phyloP scores from a whole-genome alignment of 2,888 invertebrate genomes.

The Drosophila lacicola region DNA sequence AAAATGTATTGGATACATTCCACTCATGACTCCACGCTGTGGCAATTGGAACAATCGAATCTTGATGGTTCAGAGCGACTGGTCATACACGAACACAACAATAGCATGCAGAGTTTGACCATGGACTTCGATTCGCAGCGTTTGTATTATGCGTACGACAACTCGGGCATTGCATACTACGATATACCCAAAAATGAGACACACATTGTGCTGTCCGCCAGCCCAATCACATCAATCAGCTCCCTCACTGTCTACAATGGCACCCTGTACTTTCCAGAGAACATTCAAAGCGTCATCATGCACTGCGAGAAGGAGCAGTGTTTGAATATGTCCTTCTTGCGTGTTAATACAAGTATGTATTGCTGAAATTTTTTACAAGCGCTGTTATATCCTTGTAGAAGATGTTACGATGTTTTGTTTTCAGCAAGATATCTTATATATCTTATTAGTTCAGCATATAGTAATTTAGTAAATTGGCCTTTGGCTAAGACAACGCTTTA shows the following conservation, averaged over 20 bases:
- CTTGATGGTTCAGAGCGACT: slow-evolving; percentile 88
- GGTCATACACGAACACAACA: slow-evolving; percentile 73
- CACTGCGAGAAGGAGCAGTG: slow-evolving; percentile 88
- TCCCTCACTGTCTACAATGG: slow-evolving; percentile 89
- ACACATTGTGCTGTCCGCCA: slow-evolving; percentile 77
- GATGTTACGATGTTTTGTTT: too few species aligned
- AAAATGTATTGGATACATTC: slow-evolving; percentile 87
- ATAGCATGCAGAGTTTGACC: slow-evolving; percentile 86
- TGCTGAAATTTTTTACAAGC: not conserved
- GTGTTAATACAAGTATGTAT: slow-evolving; percentile 87
- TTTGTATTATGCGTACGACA: slow-evolving; percentile 90
- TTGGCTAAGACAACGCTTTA: too few species aligned
- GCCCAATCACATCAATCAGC: slow-evolving; percentile 83
- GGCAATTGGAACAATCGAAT: slow-evolving; percentile 87
- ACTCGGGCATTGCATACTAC: slow-evolving; percentile 87
- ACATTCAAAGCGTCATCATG: slow-evolving; percentile 87
- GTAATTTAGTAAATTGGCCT: too few species aligned
- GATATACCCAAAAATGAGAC: slow-evolving; percentile 85
- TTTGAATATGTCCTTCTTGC: slow-evolving; percentile 84
- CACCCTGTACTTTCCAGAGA: slow-evolving; percentile 89
- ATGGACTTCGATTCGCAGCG: slow-evolving; percentile 87
- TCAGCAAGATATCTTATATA: too few species aligned
- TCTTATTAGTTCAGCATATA: too few species aligned
- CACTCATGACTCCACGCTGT: slow-evolving; percentile 79
- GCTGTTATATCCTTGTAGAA: too few species aligned